Percentiles rank a stretch among this genome's conserved stretches.
Conservation (phyloP, 2,797 vertebrate species). For the Pteronotus mesoamericanus region DNA sequence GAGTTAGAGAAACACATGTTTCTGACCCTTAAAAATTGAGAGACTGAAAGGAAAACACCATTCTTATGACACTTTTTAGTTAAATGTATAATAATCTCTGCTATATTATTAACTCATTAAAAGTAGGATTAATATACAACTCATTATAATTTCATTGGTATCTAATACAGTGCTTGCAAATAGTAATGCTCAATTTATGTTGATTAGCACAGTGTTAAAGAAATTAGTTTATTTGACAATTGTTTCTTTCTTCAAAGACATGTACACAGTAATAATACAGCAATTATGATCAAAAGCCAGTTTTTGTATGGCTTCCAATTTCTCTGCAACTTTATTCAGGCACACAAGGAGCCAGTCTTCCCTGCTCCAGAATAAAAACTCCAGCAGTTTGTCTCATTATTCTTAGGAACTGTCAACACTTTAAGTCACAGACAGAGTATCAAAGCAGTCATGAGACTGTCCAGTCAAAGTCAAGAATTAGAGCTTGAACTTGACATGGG, state of each 20-base stretch:
- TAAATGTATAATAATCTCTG: neutral
- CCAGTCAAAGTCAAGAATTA: neutral
- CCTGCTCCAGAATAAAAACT: neutral
- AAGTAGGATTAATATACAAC: neutral
- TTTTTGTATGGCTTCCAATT: neutral
- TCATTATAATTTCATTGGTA: neutral
- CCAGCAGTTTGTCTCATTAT: neutral
- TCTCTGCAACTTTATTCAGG: neutral
- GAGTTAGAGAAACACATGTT: neutral
- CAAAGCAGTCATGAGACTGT: neutral
- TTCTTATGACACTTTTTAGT: neutral
- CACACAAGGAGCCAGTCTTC: neutral
- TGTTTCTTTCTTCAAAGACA: neutral
- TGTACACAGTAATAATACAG: neutral
- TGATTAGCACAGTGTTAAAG: neutral
- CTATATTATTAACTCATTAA: neutral
- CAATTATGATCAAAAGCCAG: neutral
- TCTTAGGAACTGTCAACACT: neutral
- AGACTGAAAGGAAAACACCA: neutral
- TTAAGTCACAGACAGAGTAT: neutral
- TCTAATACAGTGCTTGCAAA: neutral
- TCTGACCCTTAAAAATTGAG: neutral
- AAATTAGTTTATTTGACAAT: neutral
- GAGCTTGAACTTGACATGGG: neutral
- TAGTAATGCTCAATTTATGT: neutral